Evolutionary conservation across 2,888 invertebrate genomes (phyloP).

Genomic region (Plebejus melissa): DNA sequence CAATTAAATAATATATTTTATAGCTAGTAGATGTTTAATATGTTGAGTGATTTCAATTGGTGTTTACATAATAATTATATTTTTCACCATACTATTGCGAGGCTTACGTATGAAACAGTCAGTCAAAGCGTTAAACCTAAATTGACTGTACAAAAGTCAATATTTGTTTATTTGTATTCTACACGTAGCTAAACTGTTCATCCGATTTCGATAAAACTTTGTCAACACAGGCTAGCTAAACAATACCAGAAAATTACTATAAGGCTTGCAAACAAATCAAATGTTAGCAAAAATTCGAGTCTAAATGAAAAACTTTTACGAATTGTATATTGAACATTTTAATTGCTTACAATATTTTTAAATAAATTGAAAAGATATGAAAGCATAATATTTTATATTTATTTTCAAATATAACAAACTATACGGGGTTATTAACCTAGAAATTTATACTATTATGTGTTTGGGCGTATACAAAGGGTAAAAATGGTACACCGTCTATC

Average conservation of each 20-base stretch:
- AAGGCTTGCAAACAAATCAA: background rate
- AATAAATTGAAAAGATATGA: background rate
- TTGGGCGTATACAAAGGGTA: background rate
- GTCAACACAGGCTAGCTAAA: background rate
- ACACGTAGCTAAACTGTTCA: constrained; percentile 1
- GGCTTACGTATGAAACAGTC: background rate
- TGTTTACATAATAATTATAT: too few relatives aligned
- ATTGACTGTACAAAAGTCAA: background rate
- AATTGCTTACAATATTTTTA: background rate
- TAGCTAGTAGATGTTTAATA: too few relatives aligned
- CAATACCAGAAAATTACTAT: background rate
- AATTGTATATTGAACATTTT: background rate
- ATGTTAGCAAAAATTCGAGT: background rate
- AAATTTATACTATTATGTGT: background rate
- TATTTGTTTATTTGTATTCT: constrained; percentile 12
- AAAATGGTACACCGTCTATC: background rate
- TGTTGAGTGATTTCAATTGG: too few relatives aligned
- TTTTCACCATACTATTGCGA: background rate
- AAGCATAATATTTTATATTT: background rate
- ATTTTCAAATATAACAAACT: background rate
- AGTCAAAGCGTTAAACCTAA: background rate
- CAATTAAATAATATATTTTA: too few relatives aligned
- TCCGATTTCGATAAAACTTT: constrained; percentile 15
- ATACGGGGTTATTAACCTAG: background rate
- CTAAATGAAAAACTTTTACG: background rate